Evolutionary conservation across 2,797 vertebrate genomes (phyloP), one percentile per base, ranked within the genome.

Genomic region (Lagodon rhomboides): DNA sequence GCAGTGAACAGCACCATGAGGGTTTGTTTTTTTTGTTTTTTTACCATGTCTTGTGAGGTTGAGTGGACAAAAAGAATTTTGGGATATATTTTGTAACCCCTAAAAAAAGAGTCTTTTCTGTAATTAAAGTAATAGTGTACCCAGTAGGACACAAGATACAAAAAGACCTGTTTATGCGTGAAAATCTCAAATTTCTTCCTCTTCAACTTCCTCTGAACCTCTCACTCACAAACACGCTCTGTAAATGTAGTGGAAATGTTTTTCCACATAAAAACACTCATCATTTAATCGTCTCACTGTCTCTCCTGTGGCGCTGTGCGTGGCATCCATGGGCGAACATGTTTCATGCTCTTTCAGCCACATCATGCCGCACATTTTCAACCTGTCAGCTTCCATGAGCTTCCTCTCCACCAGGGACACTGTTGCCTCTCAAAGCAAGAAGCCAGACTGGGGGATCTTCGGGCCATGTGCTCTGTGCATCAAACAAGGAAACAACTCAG

Each of bases 341-440:
- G 90, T 94, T 94, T 94, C 93, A 95, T 89, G 94, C 94, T 94
- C 84, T 83, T 91, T 91, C 92, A 90, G 88, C 93, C 92, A 90
- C 93, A 93, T 95, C 92, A 94, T 93, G 86, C 83, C 9, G 87
- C 90, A 94, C 91, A 94, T 94, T 95, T 94, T 92, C 91, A 91
- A 93, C 87, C 90, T 93, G 93, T 93, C 93, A 93, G 84, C 91
- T 76, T 93, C 86, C 77, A 86, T 91, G 90, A 94, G 88, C 89
- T 83, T 86, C 79, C 47, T 65, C 74, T 75, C 87, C 93, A 88
- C 90, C 64, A 65, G 91, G 92, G 94, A 92, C 87, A 81, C 81
- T 78, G 82, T 84, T 87, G 88, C 77, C 60, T 84, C 75, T 79
- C 66, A 77, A 73, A 75, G 80, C 64, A 60, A 51, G 50, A 81